Conservation (phyloP, 1,140 invertebrate genomes). For the Ostrea edulis region DNA sequence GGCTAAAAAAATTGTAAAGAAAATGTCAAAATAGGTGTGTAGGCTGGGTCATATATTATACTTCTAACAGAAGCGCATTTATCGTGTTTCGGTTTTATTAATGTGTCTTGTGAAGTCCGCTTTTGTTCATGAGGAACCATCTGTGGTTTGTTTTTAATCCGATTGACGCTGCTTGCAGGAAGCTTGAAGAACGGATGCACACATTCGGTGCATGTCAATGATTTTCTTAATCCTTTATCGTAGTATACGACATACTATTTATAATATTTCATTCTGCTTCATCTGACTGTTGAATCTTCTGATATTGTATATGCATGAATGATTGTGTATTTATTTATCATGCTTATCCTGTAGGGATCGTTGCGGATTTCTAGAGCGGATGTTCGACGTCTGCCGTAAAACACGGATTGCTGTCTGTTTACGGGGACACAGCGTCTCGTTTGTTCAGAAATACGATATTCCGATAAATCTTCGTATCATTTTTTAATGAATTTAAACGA, state of each 20-base stretch:
- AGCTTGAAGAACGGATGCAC: not conserved
- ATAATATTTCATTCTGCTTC: not conserved
- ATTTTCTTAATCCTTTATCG: not conserved
- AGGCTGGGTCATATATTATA: not conserved
- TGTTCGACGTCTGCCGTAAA: not conserved
- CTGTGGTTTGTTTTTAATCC: not conserved
- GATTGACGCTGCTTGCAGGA: not conserved
- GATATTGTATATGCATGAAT: not conserved
- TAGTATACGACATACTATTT: too few species aligned
- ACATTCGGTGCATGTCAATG: not conserved
- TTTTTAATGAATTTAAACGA: slow-evolving; percentile 27
- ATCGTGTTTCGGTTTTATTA: not conserved
- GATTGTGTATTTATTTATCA: not conserved
- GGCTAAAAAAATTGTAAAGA: not conserved
- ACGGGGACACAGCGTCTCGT: not conserved
- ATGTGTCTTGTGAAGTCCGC: not conserved
- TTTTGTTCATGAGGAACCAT: not conserved
- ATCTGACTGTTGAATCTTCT: not conserved
- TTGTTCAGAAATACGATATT: not conserved
- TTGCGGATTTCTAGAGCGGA: not conserved
- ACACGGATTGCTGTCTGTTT: not conserved
- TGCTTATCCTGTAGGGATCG: not conserved
- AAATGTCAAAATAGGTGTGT: not conserved
- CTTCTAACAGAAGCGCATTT: not conserved
- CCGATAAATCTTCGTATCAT: not conserved